phyloP scores from a whole-genome alignment of 2,797 vertebrate species.

The Hydrophis major region DNA sequence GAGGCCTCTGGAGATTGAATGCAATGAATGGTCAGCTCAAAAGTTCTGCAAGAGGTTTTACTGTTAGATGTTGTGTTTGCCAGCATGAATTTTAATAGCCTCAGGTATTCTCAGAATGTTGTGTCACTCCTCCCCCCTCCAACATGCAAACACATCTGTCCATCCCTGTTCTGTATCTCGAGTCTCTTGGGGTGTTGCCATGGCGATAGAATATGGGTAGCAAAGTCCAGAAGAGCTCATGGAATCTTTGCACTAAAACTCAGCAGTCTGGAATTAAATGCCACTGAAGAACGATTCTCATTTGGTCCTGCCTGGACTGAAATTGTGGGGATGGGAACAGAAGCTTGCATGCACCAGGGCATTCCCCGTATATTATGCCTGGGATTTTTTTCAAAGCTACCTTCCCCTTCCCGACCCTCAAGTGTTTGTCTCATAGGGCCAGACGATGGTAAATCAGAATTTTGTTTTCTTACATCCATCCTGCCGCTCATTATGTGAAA shows the following conservation, averaged over 20 bases:
- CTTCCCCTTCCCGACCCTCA: neutral
- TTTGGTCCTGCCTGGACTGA: neutral
- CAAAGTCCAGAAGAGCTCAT: neutral
- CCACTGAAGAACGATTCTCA: neutral
- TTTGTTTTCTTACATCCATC: neutral
- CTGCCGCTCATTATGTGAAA: neutral
- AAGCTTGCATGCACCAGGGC: no score
- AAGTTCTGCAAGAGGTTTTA: neutral
- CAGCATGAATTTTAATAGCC: neutral
- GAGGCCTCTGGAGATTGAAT: neutral
- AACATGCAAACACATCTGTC: constrained; percentile 1
- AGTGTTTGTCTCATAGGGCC: neutral
- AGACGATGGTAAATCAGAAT: neutral
- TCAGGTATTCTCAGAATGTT: neutral
- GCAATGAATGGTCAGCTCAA: neutral
- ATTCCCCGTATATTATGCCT: neutral
- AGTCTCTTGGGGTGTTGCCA: constrained; percentile 17
- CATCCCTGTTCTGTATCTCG: neutral
- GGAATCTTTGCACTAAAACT: neutral
- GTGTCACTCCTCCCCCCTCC: no score
- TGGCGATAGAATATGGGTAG: constrained; percentile 1
- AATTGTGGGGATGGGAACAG: neutral
- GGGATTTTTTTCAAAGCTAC: neutral
- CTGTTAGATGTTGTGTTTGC: neutral
- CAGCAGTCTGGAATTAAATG: neutral